phyloP scores from a whole-genome alignment of 2,888 invertebrate species.

The Stramonita haemastoma region DNA sequence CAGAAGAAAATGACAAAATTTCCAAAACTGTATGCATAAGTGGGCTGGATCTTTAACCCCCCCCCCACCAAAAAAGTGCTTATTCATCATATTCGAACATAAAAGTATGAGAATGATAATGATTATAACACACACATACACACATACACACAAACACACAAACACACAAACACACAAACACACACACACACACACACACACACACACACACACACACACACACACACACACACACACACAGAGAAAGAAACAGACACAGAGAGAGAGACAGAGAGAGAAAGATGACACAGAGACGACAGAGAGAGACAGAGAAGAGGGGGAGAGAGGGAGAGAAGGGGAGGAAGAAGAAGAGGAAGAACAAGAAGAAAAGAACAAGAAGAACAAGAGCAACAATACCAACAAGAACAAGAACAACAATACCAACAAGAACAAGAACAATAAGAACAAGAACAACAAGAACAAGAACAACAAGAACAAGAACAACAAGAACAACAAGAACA shows the following conservation, averaged over 20 bases:
- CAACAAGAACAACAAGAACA: not conserved
- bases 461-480: not conserved
- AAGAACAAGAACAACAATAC: not conserved
- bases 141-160: too few species aligned
- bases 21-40: too few species aligned
- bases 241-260: not conserved
- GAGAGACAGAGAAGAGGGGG: not conserved
- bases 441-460: not conserved
- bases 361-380: not conserved
- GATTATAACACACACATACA: too few species aligned
- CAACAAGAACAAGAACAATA: not conserved
- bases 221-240: too few species aligned
- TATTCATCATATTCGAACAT: too few species aligned
- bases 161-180: too few species aligned
- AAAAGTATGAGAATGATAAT: too few species aligned
- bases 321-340: not conserved
- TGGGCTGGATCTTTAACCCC: too few species aligned
- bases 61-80: too few species aligned
- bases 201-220: not conserved
- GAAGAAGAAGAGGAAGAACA: not conserved
- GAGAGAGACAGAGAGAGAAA: too few species aligned
- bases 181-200: too few species aligned
- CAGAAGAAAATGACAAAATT: too few species aligned
- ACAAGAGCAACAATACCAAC: not conserved
- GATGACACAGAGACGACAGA: not conserved